Conservation (phyloP, 2,797 vertebrate species). For the Argentina silus region DNA sequence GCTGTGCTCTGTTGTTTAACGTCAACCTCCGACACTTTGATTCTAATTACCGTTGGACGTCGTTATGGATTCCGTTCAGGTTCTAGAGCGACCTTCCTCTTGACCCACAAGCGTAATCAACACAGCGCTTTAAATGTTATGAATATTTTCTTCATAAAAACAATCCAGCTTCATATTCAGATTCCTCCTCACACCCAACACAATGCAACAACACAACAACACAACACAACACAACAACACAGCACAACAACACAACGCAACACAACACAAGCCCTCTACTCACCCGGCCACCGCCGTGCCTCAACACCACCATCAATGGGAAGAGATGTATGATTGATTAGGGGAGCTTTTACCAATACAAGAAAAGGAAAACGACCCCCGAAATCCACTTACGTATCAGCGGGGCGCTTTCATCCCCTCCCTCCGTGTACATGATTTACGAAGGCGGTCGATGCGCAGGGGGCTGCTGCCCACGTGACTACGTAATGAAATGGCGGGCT, state of each 20-base stretch:
- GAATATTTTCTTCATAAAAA: not conserved
- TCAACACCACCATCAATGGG: constrained; percentile 40
- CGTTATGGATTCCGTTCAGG: not conserved
- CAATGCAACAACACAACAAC: not conserved
- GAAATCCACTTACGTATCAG: constrained; percentile 66
- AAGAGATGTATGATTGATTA: constrained; percentile 55
- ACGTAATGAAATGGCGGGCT: constrained; percentile 31
- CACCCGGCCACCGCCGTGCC: constrained; percentile 26
- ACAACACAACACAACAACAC: not conserved
- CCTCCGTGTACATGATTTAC: constrained; percentile 62
- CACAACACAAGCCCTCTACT: not conserved
- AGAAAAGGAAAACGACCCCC: constrained; percentile 48
- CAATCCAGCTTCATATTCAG: not conserved
- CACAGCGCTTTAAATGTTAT: no score
- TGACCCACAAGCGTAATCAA: not conserved
- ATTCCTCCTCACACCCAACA: not conserved
- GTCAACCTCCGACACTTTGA: not conserved
- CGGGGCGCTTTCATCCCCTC: constrained; percentile 60
- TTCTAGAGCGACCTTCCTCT: not conserved
- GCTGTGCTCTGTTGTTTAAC: not conserved
- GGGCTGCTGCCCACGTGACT: constrained; percentile 54
- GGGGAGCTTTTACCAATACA: constrained; percentile 61
- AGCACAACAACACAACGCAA: not conserved
- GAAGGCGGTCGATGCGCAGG: constrained; percentile 45
- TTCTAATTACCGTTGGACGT: not conserved